A percentile compares a stretch with the other conserved stretches of the same genome.
Conservation (phyloP, 2,797 vertebrate species). For the Jordanella pulchra region DNA sequence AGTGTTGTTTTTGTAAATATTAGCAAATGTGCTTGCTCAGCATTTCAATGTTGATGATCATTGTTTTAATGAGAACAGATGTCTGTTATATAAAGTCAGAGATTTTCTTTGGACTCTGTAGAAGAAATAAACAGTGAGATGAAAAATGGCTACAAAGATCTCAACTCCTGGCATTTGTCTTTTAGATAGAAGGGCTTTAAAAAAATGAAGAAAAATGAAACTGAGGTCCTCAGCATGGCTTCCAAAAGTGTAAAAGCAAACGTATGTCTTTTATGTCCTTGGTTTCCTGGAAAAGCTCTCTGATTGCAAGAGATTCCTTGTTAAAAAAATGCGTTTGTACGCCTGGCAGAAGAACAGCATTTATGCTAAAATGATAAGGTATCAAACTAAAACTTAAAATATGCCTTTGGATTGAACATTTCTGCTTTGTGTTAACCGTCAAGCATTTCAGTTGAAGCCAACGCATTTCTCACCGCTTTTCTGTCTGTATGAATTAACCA, state of each 20-base stretch:
- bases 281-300: conserved; percentile 60
- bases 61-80: conserved; percentile 32
- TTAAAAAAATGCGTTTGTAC: conserved; percentile 56
- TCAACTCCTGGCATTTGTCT: conserved; percentile 74
- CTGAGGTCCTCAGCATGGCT: conserved; percentile 51
- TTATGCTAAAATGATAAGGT: conserved; percentile 5
- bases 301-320: conserved; percentile 67
- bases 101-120: conserved; percentile 60
- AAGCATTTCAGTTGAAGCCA: background rate
- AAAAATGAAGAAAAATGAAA: conserved; percentile 46
- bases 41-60: conserved; percentile 35
- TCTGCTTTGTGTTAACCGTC: conserved; percentile 2
- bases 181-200: conserved; percentile 69
- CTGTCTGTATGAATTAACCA: no score
- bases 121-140: conserved; percentile 76
- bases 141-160: conserved; percentile 64
- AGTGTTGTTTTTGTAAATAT: conserved; percentile 19
- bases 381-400: background rate
- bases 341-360: conserved; percentile 41
- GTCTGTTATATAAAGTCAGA: conserved; percentile 34
- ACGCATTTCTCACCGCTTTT: no score
- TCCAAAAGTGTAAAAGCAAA: conserved; percentile 67
- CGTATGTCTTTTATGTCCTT: conserved; percentile 61
- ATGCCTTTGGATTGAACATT: background rate
- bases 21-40: conserved; percentile 6